Percentiles rank a stretch among this genome's conserved stretches.
Evolutionary conservation across 2,113 vertebrate genomes (phyloP).

Genomic region (Motacilla tschutschensis): DNA sequence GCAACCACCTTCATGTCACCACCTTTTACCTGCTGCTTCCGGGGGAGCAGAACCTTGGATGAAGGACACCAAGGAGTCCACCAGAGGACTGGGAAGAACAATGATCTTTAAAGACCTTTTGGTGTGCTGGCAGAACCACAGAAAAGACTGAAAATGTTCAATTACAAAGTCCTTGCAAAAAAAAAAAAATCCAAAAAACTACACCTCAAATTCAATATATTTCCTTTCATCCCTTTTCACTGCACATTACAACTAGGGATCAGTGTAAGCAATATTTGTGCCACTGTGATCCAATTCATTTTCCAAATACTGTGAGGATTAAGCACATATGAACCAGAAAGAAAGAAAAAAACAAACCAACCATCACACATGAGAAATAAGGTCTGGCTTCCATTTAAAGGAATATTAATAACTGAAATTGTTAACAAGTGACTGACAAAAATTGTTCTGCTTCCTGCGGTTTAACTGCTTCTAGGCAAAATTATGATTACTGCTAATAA

Average conservation of each 20-base stretch:
- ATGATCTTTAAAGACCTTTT: not conserved
- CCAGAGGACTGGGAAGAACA: not conserved
- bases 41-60: not conserved
- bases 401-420: slow-evolving; percentile 1
- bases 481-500: not conserved
- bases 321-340: not conserved
- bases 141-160: not conserved
- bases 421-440: not conserved
- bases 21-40: not conserved
- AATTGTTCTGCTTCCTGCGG: not conserved
- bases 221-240: not conserved
- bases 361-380: not conserved
- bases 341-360: not conserved
- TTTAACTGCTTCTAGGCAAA: not conserved
- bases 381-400: not conserved
- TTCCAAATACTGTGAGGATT: not conserved
- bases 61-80: not conserved
- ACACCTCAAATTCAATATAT: not conserved
- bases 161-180: not conserved
- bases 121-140: not conserved
- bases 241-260: not conserved
- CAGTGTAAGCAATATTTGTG: not conserved
- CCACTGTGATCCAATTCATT: not conserved
- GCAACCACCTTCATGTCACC: rapidly evolving
- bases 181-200: not conserved